Evolutionary conservation across 2,797 vertebrate species (phyloP).

Genomic region (Urophycis tenuis): DNA sequence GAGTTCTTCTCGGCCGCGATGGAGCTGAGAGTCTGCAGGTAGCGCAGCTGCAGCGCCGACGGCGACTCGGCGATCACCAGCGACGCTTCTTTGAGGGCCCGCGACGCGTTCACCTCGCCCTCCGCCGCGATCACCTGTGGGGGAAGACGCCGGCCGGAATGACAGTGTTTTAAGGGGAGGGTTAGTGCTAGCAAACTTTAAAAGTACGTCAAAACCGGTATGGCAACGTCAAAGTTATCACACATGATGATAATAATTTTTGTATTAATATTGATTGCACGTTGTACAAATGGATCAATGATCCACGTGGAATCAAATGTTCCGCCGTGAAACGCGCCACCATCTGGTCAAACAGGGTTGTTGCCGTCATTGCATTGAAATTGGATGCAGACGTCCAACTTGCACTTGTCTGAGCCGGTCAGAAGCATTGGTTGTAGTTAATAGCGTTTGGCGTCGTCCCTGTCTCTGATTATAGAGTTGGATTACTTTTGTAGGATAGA

Average conservation of each 20-base stretch:
- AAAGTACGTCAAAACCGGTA: background rate
- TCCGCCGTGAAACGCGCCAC: background rate
- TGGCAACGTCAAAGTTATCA: background rate
- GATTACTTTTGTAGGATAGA: too few relatives aligned
- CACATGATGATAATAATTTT: background rate
- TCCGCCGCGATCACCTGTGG: constrained; percentile 72
- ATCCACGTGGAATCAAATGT: background rate
- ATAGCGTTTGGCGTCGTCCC: background rate
- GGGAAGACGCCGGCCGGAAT: background rate
- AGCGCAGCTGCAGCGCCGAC: constrained; percentile 69
- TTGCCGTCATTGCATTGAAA: background rate
- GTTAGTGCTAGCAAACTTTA: background rate
- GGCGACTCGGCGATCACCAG: constrained; percentile 71
- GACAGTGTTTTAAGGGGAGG: background rate
- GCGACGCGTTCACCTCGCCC: constrained; percentile 73
- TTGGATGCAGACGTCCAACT: too few relatives aligned
- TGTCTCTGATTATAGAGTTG: background rate
- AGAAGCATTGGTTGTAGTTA: background rate
- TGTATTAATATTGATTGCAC: background rate
- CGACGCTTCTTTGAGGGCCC: constrained; percentile 73
- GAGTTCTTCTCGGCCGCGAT: constrained; percentile 74
- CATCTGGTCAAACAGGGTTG: background rate
- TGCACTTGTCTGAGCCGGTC: too few relatives aligned
- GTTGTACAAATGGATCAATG: background rate
- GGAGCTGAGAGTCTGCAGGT: constrained; percentile 71